Conservation (phyloP, 2,113 vertebrate genomes). For the Lethenteron camtschaticum region DNA sequence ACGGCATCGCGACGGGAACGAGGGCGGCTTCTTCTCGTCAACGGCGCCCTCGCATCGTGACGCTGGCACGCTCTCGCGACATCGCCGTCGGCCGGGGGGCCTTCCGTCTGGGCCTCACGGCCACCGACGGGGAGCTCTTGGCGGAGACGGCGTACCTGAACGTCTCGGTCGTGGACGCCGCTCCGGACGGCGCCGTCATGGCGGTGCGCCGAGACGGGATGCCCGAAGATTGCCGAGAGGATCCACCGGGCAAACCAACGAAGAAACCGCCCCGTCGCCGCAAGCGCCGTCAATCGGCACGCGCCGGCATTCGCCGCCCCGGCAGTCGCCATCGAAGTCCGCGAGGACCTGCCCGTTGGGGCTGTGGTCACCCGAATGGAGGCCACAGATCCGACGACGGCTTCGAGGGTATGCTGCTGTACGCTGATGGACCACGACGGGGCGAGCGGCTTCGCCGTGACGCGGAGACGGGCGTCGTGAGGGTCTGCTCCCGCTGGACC, state of each 20-base stretch:
- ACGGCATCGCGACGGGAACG: constrained; percentile 86
- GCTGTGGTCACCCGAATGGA: constrained; percentile 51
- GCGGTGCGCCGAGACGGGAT: constrained; percentile 60
- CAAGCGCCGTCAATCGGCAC: constrained; percentile 71
- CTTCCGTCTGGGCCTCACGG: constrained; percentile 72
- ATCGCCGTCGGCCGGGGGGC: constrained; percentile 29
- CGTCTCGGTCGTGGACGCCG: constrained; percentile 31
- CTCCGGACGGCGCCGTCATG: constrained; percentile 29
- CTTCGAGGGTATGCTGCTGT: constrained; percentile 75
- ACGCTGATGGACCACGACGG: constrained; percentile 64
- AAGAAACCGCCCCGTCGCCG: constrained; percentile 60
- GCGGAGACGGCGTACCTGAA: constrained; percentile 85
- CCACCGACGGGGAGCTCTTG: no score
- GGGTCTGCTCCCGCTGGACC: constrained; percentile 59
- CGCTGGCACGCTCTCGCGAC: constrained; percentile 41
- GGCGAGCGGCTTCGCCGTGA: constrained; percentile 55
- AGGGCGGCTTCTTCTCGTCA: constrained; percentile 65
- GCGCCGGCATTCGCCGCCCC: constrained; percentile 70
- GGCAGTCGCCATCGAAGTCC: constrained; percentile 55
- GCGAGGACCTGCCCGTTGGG: constrained; percentile 50
- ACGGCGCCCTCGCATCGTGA: constrained; percentile 71
- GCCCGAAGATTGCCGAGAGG: constrained; percentile 75
- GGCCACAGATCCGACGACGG: constrained; percentile 73
- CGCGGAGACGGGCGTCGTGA: constrained; percentile 51
- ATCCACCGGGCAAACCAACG: constrained; percentile 74